Conservation (phyloP, 2,888 invertebrate species). For the Heliconius ismenius region DNA sequence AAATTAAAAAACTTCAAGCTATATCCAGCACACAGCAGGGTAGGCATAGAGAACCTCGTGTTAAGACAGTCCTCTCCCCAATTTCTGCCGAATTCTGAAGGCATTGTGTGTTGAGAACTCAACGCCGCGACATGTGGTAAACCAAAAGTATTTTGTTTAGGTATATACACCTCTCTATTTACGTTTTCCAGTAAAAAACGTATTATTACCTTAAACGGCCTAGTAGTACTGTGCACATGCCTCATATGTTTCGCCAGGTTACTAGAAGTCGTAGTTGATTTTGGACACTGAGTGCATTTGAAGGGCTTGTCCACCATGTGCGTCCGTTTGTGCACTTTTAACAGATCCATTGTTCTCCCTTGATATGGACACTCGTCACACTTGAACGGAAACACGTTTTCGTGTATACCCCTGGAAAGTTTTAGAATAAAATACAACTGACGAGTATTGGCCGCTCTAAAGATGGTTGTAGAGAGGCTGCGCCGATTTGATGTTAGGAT, state of each 20-base stretch:
- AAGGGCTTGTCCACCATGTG: conserved; percentile 71
- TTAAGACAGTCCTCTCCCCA: too few species aligned
- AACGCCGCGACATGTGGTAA: too few species aligned
- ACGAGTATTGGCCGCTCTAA: too few species aligned
- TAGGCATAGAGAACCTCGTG: too few species aligned
- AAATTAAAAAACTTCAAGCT: too few species aligned
- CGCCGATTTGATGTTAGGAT: too few species aligned
- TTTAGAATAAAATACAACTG: neutral
- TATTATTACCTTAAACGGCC: conserved; percentile 67
- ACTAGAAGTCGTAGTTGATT: conserved; percentile 70
- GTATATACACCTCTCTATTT: too few species aligned
- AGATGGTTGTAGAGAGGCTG: neutral
- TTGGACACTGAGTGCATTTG: conserved; percentile 70
- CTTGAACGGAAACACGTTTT: conserved; percentile 71
- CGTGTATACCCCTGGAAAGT: conserved; percentile 61
- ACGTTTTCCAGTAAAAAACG: neutral
- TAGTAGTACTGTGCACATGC: conserved; percentile 70
- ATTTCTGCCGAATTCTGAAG: too few species aligned
- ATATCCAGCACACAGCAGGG: too few species aligned
- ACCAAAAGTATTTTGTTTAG: too few species aligned
- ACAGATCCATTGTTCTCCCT: conserved; percentile 70
- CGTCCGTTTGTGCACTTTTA: conserved; percentile 71
- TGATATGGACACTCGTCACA: conserved; percentile 72
- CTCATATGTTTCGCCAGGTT: conserved; percentile 73
- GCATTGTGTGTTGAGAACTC: too few species aligned